phyloP scores from a whole-genome alignment of 2,113 vertebrate species.

The Gadus macrocephalus region DNA sequence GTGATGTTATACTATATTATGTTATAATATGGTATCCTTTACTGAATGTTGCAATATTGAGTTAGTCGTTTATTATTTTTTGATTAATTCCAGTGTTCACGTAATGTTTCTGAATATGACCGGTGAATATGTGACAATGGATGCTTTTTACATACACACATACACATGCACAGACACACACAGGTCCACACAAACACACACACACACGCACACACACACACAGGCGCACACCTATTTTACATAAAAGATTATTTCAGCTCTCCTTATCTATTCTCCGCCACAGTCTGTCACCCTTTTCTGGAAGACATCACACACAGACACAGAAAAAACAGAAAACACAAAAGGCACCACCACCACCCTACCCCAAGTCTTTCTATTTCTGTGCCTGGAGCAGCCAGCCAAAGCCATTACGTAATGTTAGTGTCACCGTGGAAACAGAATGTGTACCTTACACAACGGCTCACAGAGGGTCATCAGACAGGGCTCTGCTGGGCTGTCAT shows the following conservation, averaged over 20 bases:
- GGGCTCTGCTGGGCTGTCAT: constrained; percentile 38
- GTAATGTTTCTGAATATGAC: no score
- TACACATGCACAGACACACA: no score
- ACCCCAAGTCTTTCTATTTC: constrained; percentile 12
- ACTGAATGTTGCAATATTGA: no score
- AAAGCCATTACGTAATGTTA: constrained; percentile 21
- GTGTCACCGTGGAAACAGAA: constrained; percentile 25
- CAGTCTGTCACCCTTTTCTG: constrained; percentile 14
- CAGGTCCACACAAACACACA: no score
- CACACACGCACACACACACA: no score
- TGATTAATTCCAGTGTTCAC: no score
- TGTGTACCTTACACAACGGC: background rate
- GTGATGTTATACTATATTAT: no score
- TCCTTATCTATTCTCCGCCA: constrained; percentile 29
- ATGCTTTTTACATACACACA: no score
- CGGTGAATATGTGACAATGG: no score
- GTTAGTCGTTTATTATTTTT: no score
- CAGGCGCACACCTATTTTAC: constrained; percentile 22
- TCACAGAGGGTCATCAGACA: constrained; percentile 3
- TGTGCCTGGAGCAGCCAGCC: constrained; percentile 18
- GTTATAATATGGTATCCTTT: no score
- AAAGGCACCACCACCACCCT: no score
- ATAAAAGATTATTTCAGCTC: constrained; percentile 47
- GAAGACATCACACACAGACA: constrained; percentile 33
- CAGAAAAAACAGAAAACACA: background rate